These are phyloP conservation scores for Macropus fuliginosus DNA, from an alignment of 2,797 vertebrate species.

Conservation along the genomic window DNA sequence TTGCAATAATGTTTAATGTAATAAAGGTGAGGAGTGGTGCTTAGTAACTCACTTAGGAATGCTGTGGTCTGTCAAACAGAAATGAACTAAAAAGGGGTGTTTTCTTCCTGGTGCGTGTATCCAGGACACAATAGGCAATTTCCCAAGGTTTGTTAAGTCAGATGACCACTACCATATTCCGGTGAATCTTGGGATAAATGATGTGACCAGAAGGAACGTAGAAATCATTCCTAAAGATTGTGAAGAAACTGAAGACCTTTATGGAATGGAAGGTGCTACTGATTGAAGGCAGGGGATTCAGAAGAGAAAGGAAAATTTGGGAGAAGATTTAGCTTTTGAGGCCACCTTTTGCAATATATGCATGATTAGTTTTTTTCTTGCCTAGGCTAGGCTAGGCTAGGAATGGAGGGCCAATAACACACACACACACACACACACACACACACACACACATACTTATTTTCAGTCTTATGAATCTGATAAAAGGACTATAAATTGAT, in stretches of 20 bases:
- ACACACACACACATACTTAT: not conserved
- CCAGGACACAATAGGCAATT: too few relatives aligned
- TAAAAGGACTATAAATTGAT: not conserved
- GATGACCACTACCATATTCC: not conserved
- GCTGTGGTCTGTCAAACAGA: not conserved
- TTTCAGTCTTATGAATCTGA: not conserved
- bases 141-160: not conserved
- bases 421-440: fast-evolving
- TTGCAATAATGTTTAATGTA: not conserved
- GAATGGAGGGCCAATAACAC: not conserved
- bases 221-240: not conserved
- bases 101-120: not conserved
- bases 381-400: not conserved
- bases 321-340: not conserved
- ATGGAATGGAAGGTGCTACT: not conserved
- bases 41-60: not conserved
- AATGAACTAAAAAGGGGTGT: not conserved
- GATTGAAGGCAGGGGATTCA: not conserved
- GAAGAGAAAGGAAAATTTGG: not conserved
- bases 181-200: not conserved
- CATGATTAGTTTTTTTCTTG: not conserved
- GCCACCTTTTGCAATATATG: not conserved
- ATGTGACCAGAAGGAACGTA: not conserved
- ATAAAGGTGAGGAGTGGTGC: not conserved
- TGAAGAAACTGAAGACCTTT: not conserved